phyloP scores from a whole-genome alignment of 1,140 invertebrate genomes.

The Eufriesea mexicana region DNA sequence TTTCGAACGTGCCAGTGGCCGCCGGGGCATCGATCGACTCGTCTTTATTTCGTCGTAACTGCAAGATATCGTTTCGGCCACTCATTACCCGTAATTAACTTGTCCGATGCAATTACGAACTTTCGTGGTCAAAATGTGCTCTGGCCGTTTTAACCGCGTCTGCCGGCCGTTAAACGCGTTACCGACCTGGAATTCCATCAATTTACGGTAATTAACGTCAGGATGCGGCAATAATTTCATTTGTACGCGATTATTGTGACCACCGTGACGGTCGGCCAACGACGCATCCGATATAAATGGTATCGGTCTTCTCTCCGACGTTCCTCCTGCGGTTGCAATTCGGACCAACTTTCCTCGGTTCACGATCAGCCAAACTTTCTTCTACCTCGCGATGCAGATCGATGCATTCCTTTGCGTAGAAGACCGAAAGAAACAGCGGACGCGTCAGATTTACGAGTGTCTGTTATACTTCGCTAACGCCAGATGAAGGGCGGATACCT shows the following conservation, averaged over 20 bases:
- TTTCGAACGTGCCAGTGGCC: neutral
- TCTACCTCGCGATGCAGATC: neutral
- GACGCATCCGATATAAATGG: slow-evolving; percentile 22
- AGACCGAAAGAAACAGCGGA: neutral
- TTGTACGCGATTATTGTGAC: slow-evolving; percentile 61
- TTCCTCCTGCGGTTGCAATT: neutral
- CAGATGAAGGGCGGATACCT: neutral
- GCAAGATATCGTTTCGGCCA: slow-evolving; percentile 63
- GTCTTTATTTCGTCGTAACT: slow-evolving; percentile 46
- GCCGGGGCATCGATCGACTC: slow-evolving; percentile 12
- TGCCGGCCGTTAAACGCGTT: slow-evolving; percentile 63
- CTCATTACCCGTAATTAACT: slow-evolving; percentile 66
- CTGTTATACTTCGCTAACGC: neutral
- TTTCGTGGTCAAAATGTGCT: slow-evolving; percentile 63
- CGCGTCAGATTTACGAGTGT: slow-evolving; percentile 5
- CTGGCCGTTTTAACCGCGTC: slow-evolving; percentile 55
- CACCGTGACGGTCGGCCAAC: slow-evolving; percentile 24
- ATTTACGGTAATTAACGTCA: slow-evolving; percentile 67
- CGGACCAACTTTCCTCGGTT: neutral
- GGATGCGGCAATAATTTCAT: slow-evolving; percentile 65
- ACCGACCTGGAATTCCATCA: slow-evolving; percentile 58
- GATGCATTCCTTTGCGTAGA: neutral
- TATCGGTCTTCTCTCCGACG: neutral
- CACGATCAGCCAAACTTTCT: neutral
- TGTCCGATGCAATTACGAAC: slow-evolving; percentile 65